Evolutionary conservation across 2,113 vertebrate species (phyloP), one percentile per base, ranked within the genome.

Genomic region (Sisor rabdophorus): DNA sequence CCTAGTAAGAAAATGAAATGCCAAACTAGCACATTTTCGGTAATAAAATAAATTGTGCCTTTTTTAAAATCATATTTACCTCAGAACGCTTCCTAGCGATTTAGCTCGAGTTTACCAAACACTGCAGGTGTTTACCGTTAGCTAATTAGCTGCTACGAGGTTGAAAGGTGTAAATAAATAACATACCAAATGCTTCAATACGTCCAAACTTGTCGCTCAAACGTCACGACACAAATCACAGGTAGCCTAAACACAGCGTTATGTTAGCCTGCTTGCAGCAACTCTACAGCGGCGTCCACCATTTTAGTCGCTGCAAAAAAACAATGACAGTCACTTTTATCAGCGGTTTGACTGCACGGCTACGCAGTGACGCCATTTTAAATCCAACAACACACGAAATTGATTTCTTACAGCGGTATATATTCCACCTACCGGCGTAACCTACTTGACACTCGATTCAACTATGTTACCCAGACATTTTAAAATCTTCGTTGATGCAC

Each of bases 251-350:
- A 48, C 16, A 7, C 61, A 72, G 48, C 47, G 19, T 48, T 11
- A 53, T 55, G 22, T 40, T 54, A n/a, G 54, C 48, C 15, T 54
- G 67, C 71, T 19, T 59, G 52, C 74, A 60, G 52, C 36, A 36
- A 20, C 68, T 54, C 53, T 68, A n/a, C 40, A 64, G 59, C 59
- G 16, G 40, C n/a, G 74, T 81, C 84, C 85, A 80, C 84, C 82
- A 85, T 85, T 84, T 85, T 86, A 84, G 72, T 75, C 71, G 73
- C 72, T 77, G 77, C 52, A 76, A 73, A 82, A 84, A 87, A 84
- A 87, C 81, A 83, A 84, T 79, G 74, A 81, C 79, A 84, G 71
- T 71, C 58, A 59, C 73, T 81, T 79, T 26, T 17, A 76, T 65
- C 75, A 58, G 69, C 70, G 75, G 16, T 79, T 64, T 32, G 30